Evolutionary conservation across 2,888 invertebrate species (phyloP).

Genomic region (Drosophila nigricruria): DNA sequence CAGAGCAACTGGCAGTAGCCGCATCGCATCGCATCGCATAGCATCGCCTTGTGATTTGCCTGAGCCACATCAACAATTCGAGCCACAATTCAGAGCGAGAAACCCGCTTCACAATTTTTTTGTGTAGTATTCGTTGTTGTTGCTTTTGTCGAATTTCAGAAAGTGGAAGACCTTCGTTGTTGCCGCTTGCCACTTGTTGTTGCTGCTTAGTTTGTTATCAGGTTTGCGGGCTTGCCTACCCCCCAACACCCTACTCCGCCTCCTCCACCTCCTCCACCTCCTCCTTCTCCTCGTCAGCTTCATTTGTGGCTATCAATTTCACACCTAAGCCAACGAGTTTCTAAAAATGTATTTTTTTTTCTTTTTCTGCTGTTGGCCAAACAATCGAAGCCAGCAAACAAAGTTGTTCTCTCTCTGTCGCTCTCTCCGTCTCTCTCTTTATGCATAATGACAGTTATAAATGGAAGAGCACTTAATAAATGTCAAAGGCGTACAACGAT

Average conservation of each 20-base stretch:
- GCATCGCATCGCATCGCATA: slow-evolving; percentile 12
- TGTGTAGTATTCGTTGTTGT: slow-evolving; percentile 25
- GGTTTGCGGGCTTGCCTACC: slow-evolving; percentile 43
- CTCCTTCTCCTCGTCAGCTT: slow-evolving; percentile 11
- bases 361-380: slow-evolving; percentile 11
- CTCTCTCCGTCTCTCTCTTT: background rate
- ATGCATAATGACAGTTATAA: slow-evolving; percentile 14
- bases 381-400: slow-evolving; percentile 11
- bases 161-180: slow-evolving; percentile 82
- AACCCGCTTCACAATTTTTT: slow-evolving; percentile 46
- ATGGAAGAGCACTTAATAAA: slow-evolving; percentile 31
- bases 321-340: slow-evolving; percentile 73
- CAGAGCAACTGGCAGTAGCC: slow-evolving; percentile 15
- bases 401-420: slow-evolving; percentile 1
- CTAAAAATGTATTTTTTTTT: slow-evolving; percentile 12
- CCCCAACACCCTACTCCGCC: background rate
- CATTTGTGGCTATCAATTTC: slow-evolving; percentile 74
- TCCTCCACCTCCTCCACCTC: background rate
- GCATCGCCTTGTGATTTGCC: slow-evolving; percentile 66
- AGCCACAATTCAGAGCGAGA: slow-evolving; percentile 42
- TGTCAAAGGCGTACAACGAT: slow-evolving; percentile 48
- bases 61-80: slow-evolving; percentile 55
- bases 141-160: slow-evolving; percentile 73
- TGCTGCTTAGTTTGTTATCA: slow-evolving; percentile 72
- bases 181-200: slow-evolving; percentile 61